phyloP scores from a whole-genome alignment of 1,140 invertebrate species.

The Drosophila busckii region DNA sequence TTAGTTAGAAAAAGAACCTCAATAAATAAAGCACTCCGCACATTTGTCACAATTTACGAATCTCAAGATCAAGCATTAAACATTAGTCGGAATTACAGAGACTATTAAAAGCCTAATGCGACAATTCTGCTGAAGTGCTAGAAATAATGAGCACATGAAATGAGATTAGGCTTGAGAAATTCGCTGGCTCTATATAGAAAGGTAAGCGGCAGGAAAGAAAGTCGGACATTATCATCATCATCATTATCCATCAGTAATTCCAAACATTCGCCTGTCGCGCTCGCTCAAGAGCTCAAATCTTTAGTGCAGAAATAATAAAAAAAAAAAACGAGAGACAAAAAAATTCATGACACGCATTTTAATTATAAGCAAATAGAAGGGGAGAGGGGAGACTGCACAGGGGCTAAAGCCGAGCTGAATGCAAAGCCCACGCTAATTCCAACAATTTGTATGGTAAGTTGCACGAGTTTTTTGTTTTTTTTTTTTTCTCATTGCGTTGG shows the following conservation, averaged over 20 bases:
- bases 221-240: conserved; percentile 41
- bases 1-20: no score
- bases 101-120: no score
- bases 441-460: conserved; percentile 44
- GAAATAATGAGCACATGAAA: no score
- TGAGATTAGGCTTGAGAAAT: no score
- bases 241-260: conserved; percentile 53
- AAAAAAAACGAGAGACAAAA: conserved; percentile 20
- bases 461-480: conserved; percentile 16
- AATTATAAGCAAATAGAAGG: conserved; percentile 71
- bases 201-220: no score
- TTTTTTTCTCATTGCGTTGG: conserved; percentile 5
- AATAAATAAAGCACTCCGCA: background rate
- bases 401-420: background rate
- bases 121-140: no score
- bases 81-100: no score
- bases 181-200: no score
- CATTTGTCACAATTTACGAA: conserved; percentile 5
- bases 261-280: conserved; percentile 32
- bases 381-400: background rate
- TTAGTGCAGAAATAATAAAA: conserved; percentile 30
- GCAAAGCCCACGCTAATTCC: conserved; percentile 34
- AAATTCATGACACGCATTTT: conserved; percentile 70
- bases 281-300: conserved; percentile 54
- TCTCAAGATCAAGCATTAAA: background rate